Base-by-base conservation (phyloP, 2,113 vertebrate species). In the Mesitornis unicolor region DNA sequence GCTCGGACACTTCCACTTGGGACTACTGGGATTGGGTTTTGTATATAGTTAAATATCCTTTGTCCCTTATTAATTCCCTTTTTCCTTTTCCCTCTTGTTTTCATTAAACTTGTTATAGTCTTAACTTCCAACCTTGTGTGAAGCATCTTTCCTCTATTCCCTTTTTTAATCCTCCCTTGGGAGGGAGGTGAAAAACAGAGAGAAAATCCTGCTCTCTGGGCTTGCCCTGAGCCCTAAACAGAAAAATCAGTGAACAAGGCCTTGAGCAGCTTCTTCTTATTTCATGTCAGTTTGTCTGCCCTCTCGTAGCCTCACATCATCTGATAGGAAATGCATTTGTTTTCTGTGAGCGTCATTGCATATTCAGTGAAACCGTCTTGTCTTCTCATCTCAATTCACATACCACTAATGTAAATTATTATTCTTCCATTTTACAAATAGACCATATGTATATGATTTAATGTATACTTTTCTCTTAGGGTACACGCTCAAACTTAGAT, bases 401-500 rank as follows among this genome's bases (percentile, higher is more conserved):
- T 28, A 43, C 38, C 2, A 2, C 19, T 47, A 6, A 71, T 29
- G 22, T 7, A 36, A 40, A 29, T 75, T 36, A 36, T 73, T 76
- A 19, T 45, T n/a, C 10, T 79, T 82, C n/a, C 13, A 9, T 50
- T 74, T 74, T 70, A 20, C 45, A 65, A 31, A 48, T 1, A 48
- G n/a, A 26, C 28, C 0, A 0, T 8, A 12, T 5, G 4, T 7
- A 1, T 24, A 3, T 28, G 47, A 28, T 59, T 67, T 35, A 54
- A 14, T 26, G n/a, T 15, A 19, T 40, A 11, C 10, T 50, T 84
- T 71, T 63, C 45, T 86, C 25, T 68, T 60, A 38, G 51, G 68
- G 36, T 26, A 8, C 15, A 14, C 51, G 9, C 47, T 67, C 33
- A 35, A 12, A 40, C 11, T 47, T 28, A 19, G 14, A 40, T 43